These are phyloP conservation scores for Himantopus leucocephalus DNA, from an alignment of 2,113 vertebrate species.

Conservation along the genomic window DNA sequence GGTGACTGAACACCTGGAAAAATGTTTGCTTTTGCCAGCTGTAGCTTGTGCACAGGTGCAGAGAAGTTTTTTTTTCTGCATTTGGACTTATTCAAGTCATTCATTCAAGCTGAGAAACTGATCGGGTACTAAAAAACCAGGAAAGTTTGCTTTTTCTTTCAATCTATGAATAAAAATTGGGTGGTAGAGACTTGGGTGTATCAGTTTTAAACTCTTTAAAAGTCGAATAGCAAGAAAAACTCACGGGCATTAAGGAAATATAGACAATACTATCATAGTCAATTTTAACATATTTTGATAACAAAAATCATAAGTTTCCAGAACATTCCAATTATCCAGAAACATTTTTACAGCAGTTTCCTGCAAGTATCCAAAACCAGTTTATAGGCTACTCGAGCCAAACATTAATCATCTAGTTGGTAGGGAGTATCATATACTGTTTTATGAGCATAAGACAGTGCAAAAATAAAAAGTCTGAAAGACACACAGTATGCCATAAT, in stretches of 20 bases:
- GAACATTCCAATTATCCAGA: not conserved
- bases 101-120: not conserved
- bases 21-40: slow-evolving; percentile 50
- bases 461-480: not conserved
- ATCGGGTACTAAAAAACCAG: not conserved
- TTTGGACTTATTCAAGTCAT: not conserved
- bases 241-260: not conserved
- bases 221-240: not conserved
- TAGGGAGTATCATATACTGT: not conserved
- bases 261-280: not conserved
- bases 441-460: not conserved
- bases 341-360: not conserved
- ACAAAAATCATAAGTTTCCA: not conserved
- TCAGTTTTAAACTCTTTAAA: not conserved
- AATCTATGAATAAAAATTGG: not conserved
- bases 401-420: not conserved
- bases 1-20: slow-evolving; percentile 8
- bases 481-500: not conserved
- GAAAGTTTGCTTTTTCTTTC: not conserved
- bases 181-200: not conserved
- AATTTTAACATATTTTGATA: not conserved
- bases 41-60: slow-evolving; percentile 42
- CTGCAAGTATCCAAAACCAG: not conserved
- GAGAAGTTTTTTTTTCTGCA: not conserved
- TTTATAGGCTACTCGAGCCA: not conserved